Evolutionary conservation across 1,140 invertebrate species (phyloP), one percentile per base, ranked within the genome.

Genomic region (Acyrthosiphon pisum): DNA sequence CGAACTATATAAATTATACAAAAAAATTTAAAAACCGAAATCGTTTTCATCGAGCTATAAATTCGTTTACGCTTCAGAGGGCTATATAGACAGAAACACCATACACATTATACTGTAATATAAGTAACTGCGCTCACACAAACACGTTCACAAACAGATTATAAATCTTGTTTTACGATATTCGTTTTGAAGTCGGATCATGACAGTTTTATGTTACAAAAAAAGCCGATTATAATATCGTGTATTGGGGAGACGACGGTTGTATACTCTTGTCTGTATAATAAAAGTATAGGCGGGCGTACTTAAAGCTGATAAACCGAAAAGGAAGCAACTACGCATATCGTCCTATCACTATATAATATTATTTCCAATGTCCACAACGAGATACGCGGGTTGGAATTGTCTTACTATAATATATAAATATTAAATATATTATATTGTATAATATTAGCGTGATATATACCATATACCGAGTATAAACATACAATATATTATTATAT

Each of bases 111-210:
- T 76, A 76, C 30, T 76, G 60, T n/a, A 76, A 76, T n/a, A 76
- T 46, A 48, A 20, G 60, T n/a, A 76, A n/a, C 30, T 76, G n/a
- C 1, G 44, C 18, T 50, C 20, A 35, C 6, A 46, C 37, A 60
- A 26, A 44, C 41, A 86, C 83, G 23, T n/a, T 14, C 30, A n/a
- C 26, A 68, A 41, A n/a, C 41, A 68, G 23, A 90, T 90, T 89
- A 89, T 89, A 89, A 89, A 89, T 89, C 48, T 89, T n/a, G 48
- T 89, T 89, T 53, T 89, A 88, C 35, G 87, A 89, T 89, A 53
- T 53, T 89, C 87, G 35, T 89, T 89, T 89, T 53, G 48, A 89
- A 89, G 87, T 48, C 48, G 87, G n/a, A 53, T 89, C 46, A 50
- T 35, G 48, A 89, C 44, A 88, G 46, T 88, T 87, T 88, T 50